Base-by-base conservation (phyloP, 64 coral and sea anemone genomes). In the Hydrozoanthus tunicans region DNA sequence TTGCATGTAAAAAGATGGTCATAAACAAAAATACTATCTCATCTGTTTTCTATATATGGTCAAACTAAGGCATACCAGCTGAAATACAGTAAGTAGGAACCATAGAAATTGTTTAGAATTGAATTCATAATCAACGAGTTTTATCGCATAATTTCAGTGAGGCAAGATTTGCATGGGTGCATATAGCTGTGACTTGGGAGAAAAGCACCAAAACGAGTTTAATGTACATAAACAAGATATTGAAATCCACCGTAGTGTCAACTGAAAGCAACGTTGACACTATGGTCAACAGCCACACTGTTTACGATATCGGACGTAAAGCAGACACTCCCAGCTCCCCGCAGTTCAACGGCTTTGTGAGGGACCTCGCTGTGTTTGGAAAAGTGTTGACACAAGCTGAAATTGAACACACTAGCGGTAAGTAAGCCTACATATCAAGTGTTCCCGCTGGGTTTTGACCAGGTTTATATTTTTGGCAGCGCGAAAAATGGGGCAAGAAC, bases 301-400 rank as follows among this genome's bases (percentile, higher is more conserved):
- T 82, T 7, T 82, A 65, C 24, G 80, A 82, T 25, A 64, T 82
- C 12, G 80, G 80, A 14, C 59, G 15, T 5, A 82, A 82, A 26
- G 64, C 26, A 64, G 80, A 82, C 56, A 7, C 4, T 1, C 6
- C 1, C 5, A 5, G 8, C 0, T 1, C 12, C 0, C 14, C 10
- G 52, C 80, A 65, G 61, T 82, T 82, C 64, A 24, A 82, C 1
- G 80, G 80, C 5, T 60, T 51, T 15, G 1, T 82, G 11, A 23
- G 52, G 79, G 24, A 63, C 58, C 59, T 81, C 9, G 79, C 59
- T 43, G 79, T 81, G 79, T 81, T 81, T 81, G 58, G 79, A 12
- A 62, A 23, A 81, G 79, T 63, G 59, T 6, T 81, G n/a, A 81
- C 79, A 81, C 79, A 62, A 20, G 59, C 9, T 43, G 59, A 62